Conservation (phyloP, 2,797 vertebrate genomes). For the Enteromius mattozi region DNA sequence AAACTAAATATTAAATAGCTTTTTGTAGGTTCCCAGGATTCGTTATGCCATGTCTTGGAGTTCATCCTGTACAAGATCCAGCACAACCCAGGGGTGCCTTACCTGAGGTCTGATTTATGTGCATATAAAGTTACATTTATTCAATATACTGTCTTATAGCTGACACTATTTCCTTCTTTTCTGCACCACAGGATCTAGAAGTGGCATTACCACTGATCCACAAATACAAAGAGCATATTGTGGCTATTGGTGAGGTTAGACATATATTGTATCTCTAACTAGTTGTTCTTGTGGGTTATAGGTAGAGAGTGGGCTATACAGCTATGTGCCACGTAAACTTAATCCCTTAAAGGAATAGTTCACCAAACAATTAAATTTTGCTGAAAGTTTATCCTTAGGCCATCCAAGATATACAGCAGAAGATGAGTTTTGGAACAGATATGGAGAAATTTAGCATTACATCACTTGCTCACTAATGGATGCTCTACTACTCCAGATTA, state of each 20-base stretch:
- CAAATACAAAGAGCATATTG: conserved; percentile 86
- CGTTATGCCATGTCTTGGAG: conserved; percentile 88
- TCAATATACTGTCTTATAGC: not conserved
- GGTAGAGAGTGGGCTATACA: not conserved
- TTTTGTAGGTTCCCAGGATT: conserved; percentile 84
- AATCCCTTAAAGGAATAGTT: not conserved
- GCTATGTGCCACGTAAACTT: not conserved
- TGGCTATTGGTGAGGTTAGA: conserved; percentile 93
- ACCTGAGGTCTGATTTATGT: conserved; percentile 77
- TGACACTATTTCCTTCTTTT: conserved; percentile 15
- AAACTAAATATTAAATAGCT: not conserved
- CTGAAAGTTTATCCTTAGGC: not conserved
- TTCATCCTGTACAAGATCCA: conserved; percentile 89
- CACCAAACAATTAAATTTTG: not conserved
- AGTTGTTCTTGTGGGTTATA: not conserved
- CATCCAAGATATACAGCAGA: not conserved
- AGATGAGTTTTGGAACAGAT: no score
- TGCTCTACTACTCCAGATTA: not conserved
- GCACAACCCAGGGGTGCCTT: conserved; percentile 81
- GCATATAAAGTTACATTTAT: not conserved
- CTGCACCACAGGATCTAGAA: conserved; percentile 84
- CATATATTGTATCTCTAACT: not conserved
- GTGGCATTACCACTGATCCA: conserved; percentile 90
- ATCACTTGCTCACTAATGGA: not conserved
- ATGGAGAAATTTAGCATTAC: not conserved